These are phyloP conservation scores for Clytia hemisphaerica DNA, from an alignment of 30 jellyfish, hydroid and myxozoan genomes.

Conservation along the genomic window DNA sequence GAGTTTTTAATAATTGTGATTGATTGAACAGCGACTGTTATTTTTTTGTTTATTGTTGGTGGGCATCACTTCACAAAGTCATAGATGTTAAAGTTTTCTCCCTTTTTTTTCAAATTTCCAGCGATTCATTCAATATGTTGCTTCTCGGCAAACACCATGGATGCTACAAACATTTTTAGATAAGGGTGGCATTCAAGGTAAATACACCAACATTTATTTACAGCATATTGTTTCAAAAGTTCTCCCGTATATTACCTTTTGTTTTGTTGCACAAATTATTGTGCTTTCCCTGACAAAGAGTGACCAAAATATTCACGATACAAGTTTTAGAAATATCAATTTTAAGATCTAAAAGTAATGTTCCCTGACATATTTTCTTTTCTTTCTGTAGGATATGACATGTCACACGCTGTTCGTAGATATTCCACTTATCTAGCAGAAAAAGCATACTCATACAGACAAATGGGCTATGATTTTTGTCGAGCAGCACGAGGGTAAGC, in stretches of 20 bases:
- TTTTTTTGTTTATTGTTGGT: too few species aligned
- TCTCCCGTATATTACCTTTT: neutral
- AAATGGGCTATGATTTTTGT: conserved; percentile 87
- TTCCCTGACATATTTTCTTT: neutral
- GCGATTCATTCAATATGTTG: conserved; percentile 85
- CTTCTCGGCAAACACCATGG: conserved; percentile 95
- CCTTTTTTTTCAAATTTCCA: conserved; percentile 4
- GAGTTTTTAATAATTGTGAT: neutral
- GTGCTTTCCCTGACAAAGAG: neutral
- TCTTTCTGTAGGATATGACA: conserved; percentile 64
- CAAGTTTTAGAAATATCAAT: neutral
- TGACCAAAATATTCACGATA: neutral
- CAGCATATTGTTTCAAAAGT: too few species aligned
- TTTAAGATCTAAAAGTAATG: neutral
- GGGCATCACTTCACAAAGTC: too few species aligned
- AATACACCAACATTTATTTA: neutral
- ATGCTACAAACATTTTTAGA: conserved; percentile 78
- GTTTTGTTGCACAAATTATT: neutral
- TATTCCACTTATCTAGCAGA: conserved; percentile 75
- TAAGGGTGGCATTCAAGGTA: conserved; percentile 96
- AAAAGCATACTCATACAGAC: conserved; percentile 67
- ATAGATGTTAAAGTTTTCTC: too few species aligned
- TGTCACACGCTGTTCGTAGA: conserved; percentile 94
- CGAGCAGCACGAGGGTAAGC: conserved; percentile 84
- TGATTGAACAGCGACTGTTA: too few species aligned